Evolutionary conservation across 2,797 vertebrate species (phyloP), one percentile per base, ranked within the genome.

Genomic region (Acestrorhynchus altus): DNA sequence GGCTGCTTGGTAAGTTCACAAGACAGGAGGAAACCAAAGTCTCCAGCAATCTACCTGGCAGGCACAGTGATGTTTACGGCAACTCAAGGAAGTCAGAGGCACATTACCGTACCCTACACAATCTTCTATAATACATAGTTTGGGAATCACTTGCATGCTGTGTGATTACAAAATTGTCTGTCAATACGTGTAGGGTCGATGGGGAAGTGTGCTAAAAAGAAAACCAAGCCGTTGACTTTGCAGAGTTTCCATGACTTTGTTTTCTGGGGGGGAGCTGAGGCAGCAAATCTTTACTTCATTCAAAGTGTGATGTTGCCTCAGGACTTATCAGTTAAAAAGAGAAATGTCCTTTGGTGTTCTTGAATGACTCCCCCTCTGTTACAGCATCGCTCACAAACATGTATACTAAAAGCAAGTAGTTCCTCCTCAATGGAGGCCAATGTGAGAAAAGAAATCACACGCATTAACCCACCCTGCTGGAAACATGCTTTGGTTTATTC

Each of bases 11-110:
- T 79, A 54, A 86, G 79, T 83, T 81, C 35, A 39, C 83, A 85
- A 83, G 63, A 78, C 85, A 81, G 78, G 77, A 68, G 79, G 85
- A 60, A 20, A 87, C 85, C 15, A 2, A n/a, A 35, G 28, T 42
- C 56, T 92, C 83, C 83, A 84, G 86, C 85, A 80, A 87, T 87
- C 90, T 88, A 88, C 86, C 87, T 92, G 87, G 88, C 88, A 79
- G 82, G 86, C 72, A 74, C 77, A 64, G 39, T 51, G 54, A 83
- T 22, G 66, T 85, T 88, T 85, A 56, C 7, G 11, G 46, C 9
- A 51, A 31, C 44, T 18, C 26, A 51, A 46, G 66, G 49, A n/a
- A 24, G 10, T 24, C 57, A 42, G 46, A 18, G 35, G 5, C 12
- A 26, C 26, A 26, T 69, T 35, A 11, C n/a, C 46, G 52, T 39